Evolutionary conservation across 1,140 invertebrate genomes (phyloP), one percentile per base, ranked within the genome.

Genomic region (Penaeus vannamei): DNA sequence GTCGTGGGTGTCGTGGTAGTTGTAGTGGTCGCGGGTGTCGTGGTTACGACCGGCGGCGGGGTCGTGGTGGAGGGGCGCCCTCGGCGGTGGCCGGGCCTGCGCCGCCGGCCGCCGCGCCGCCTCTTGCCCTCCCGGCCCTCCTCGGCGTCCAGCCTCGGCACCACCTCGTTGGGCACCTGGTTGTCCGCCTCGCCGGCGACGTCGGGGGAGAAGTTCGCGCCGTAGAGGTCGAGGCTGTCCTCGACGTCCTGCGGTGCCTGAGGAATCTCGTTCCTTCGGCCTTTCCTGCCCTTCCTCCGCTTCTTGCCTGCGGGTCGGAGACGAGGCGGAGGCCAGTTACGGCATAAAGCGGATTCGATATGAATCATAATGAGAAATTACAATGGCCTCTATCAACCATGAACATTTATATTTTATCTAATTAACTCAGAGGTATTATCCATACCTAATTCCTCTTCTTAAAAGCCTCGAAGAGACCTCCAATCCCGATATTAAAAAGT

Each of bases 141-240:
- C 60, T 36, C 81, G 10, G 22, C 36, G 26, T 61, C 46, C 32
- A 84, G 32, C 46, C 22, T 81, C 36, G 64, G 64, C 10, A 60
- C 69, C 53, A 89, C 72, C 36, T 89, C 82, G 72, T 85, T 89
- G 29, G 59, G n/a, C 23, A 80, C 79, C 46, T 84, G 32, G 59
- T 84, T 83, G 26, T 83, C 22, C 14, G 53, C 10, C 53, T 17
- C 53, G 53, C 53, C 53, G 8, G 53, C 12, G 53, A 53, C 53
- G 53, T 53, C 53, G 53, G 53, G 53, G 17, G 17, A 1, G 17
- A 59, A 17, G 32, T 61, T 64, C 19, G 2, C 86, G 0, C 17
- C 53, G 14, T 20, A n/a, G 17, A 19, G 46, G 10, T 22, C 22
- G 7, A 29, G 7, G 23, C 46, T 26, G 23, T 32, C 5, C 14